Conservation (phyloP, 2,797 vertebrate genomes). For the Girardinus metallicus region DNA sequence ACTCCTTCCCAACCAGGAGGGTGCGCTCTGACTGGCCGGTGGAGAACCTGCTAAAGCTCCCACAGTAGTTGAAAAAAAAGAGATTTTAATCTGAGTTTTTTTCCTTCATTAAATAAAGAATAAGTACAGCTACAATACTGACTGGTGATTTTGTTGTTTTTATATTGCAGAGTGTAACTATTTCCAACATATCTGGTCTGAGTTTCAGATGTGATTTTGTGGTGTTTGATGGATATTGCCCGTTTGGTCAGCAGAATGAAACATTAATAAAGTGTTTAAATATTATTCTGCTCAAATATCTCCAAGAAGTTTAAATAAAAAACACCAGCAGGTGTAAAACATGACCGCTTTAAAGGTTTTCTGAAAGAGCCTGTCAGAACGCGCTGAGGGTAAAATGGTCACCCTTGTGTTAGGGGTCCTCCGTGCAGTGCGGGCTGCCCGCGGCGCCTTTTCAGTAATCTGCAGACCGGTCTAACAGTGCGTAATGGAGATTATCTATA, state of each 20-base stretch:
- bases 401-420: background rate
- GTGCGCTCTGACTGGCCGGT: background rate
- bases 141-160: background rate
- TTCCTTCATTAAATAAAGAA: background rate
- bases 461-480: background rate
- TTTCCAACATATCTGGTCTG: background rate
- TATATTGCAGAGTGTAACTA: background rate
- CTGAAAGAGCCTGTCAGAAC: background rate
- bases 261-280: background rate
- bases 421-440: background rate
- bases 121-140: background rate
- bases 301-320: background rate
- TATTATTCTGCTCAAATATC: background rate
- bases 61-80: background rate
- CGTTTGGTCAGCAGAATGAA: background rate
- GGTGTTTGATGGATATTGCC: background rate
- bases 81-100: background rate
- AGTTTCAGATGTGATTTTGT: background rate
- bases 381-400: background rate
- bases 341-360: background rate
- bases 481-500: background rate
- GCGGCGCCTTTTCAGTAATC: background rate
- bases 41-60: background rate
- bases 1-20: background rate
- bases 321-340: background rate